These are phyloP conservation scores for Andrena praecox DNA, from an alignment of 2,888 invertebrate genomes.

Conservation along the genomic window DNA sequence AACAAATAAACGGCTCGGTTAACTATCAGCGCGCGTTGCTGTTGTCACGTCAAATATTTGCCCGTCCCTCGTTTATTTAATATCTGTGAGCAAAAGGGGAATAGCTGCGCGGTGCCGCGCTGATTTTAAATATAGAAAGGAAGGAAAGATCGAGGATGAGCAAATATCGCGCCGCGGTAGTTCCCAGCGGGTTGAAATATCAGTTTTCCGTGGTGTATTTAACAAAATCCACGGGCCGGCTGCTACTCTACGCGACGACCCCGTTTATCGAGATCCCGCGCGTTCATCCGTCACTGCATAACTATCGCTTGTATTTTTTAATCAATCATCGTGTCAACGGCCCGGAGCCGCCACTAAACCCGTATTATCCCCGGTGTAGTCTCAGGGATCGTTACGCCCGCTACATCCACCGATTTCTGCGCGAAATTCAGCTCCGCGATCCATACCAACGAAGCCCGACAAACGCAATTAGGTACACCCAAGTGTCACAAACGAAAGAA, in stretches of 20 bases:
- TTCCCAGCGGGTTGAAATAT: conserved; percentile 2
- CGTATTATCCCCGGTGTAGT: background rate
- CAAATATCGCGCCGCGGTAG: background rate
- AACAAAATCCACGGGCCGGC: conserved; percentile 3
- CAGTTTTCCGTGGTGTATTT: conserved; percentile 15
- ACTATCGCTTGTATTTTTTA: conserved; percentile 39
- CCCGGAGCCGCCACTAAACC: background rate
- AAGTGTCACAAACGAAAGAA: no score
- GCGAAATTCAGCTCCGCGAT: background rate
- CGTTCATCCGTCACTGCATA: conserved; percentile 28
- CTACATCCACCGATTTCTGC: background rate
- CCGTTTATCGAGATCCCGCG: conserved; percentile 34
- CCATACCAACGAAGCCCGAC: background rate
- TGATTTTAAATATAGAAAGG: conserved; percentile 8
- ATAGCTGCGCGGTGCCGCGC: background rate
- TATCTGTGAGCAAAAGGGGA: conserved; percentile 21
- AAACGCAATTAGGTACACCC: no score
- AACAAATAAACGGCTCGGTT: conserved; percentile 33
- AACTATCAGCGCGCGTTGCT: conserved; percentile 11
- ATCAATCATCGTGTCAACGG: conserved; percentile 51
- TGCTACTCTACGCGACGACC: conserved; percentile 3
- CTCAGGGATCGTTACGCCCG: background rate
- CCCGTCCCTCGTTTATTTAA: conserved; percentile 33
- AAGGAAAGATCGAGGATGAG: background rate
- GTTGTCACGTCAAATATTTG: conserved; percentile 39